phyloP scores from a whole-genome alignment of 1,140 invertebrate species.

The Zaprionus kolodkinae region DNA sequence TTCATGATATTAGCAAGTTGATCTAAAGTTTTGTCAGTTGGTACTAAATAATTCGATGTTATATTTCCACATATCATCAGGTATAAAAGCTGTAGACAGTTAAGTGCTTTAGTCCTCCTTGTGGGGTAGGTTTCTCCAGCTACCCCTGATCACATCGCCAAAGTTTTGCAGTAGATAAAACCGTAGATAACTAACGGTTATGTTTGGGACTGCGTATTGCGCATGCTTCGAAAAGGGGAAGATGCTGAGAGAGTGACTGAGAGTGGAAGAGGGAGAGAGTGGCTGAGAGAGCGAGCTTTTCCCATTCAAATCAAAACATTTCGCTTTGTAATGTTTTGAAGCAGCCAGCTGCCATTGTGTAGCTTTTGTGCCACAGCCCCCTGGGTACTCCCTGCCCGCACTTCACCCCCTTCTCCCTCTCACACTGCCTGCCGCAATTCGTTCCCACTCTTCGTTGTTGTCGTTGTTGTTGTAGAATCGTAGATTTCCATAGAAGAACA shows the following conservation, averaged over 20 bases:
- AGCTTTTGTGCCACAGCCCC: neutral
- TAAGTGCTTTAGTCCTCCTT: neutral
- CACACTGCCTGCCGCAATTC: neutral
- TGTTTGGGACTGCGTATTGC: neutral
- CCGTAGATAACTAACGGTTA: neutral
- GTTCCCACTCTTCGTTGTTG: neutral
- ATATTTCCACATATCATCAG: no score
- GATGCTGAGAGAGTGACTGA: neutral
- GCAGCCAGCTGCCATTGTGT: neutral
- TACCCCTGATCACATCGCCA: neutral
- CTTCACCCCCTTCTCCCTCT: no score
- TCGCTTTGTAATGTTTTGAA: slow-evolving; percentile 39
- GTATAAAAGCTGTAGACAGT: neutral
- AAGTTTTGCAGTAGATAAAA: neutral
- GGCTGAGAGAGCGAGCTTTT: neutral
- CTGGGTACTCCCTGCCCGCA: neutral
- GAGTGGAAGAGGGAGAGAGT: neutral
- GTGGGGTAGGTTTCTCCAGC: neutral
- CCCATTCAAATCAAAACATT: slow-evolving; percentile 73
- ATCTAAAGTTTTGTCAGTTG: no score
- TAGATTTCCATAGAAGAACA: slow-evolving; percentile 66
- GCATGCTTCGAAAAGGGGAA: neutral
- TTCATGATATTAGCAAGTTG: no score
- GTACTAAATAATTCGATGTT: no score
- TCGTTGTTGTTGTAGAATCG: slow-evolving; percentile 27